A percentile compares a stretch with the other conserved stretches of the same genome.
Evolutionary conservation across 2,888 invertebrate species (phyloP).

Genomic region (Scaptomyza flava): DNA sequence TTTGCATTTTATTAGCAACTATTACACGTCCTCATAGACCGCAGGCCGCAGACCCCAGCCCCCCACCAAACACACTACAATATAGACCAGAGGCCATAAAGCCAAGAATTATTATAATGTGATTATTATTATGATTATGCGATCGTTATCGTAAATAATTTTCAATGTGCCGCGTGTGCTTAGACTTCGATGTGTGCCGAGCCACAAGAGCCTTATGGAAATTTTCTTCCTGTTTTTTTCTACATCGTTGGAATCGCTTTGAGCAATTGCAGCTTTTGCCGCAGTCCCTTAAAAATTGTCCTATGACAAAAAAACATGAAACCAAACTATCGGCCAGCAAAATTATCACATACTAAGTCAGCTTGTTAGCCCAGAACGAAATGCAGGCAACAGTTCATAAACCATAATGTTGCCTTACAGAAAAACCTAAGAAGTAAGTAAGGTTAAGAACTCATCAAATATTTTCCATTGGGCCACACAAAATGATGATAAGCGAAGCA

Average conservation of each 20-base stretch:
- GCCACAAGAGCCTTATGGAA: constrained; percentile 62
- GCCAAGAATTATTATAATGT: constrained; percentile 80
- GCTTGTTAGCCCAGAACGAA: constrained; percentile 64
- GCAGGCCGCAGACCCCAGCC: constrained; percentile 12
- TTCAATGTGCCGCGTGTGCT: constrained; percentile 75
- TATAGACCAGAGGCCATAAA: constrained; percentile 64
- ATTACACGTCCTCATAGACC: constrained; percentile 68
- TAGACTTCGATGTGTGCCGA: constrained; percentile 57
- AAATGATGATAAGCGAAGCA: constrained; percentile 25
- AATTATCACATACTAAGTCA: constrained; percentile 80
- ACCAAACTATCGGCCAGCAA: constrained; percentile 71
- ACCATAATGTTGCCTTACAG: constrained; percentile 44
- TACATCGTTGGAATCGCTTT: constrained; percentile 30
- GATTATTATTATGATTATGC: constrained; percentile 81
- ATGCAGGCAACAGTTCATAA: constrained; percentile 78
- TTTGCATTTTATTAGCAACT: constrained; percentile 80
- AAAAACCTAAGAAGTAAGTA: background rate
- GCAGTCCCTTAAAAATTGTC: constrained; percentile 39
- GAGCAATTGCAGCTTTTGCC: constrained; percentile 55
- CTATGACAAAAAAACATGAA: constrained; percentile 69
- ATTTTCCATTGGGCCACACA: constrained; percentile 59
- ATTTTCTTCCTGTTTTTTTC: constrained; percentile 29
- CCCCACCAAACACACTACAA: constrained; percentile 1
- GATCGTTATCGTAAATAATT: constrained; percentile 81
- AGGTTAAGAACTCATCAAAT: constrained; percentile 57